Percentiles rank a stretch among this genome's conserved stretches.
Evolutionary conservation across 2,888 invertebrate species (phyloP).

Genomic region (Cantharis flavilabris): DNA sequence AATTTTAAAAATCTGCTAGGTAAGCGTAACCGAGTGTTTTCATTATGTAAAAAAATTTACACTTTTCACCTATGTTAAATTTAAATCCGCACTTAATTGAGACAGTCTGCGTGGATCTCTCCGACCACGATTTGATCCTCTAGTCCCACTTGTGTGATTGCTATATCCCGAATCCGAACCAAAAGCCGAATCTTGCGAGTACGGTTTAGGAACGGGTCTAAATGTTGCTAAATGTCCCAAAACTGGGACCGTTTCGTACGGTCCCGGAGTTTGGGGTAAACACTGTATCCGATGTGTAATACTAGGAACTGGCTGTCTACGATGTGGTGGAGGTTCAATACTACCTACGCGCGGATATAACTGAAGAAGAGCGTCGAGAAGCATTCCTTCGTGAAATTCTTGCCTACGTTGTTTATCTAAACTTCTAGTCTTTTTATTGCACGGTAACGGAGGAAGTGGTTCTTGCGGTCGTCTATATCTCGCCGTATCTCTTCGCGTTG

Average conservation of each 20-base stretch:
- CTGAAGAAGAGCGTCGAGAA: constrained; percentile 73
- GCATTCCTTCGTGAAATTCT: constrained; percentile 80
- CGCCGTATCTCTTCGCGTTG: constrained; percentile 55
- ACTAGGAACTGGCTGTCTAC: constrained; percentile 47
- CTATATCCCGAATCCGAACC: constrained; percentile 87
- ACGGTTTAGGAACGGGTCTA: constrained; percentile 66
- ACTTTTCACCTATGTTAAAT: constrained; percentile 46
- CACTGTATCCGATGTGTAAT: constrained; percentile 55
- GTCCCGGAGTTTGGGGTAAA: constrained; percentile 54
- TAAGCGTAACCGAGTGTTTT: background rate
- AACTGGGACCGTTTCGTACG: constrained; percentile 74
- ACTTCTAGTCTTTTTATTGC: constrained; percentile 60
- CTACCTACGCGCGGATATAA: constrained; percentile 74
- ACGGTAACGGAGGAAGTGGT: constrained; percentile 63
- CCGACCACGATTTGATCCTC: constrained; percentile 51
- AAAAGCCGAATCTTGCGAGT: constrained; percentile 76
- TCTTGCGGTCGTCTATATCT: constrained; percentile 66
- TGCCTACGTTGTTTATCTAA: constrained; percentile 62
- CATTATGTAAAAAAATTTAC: background rate
- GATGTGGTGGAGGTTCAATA: constrained; percentile 58
- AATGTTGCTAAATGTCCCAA: constrained; percentile 66
- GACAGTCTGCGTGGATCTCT: constrained; percentile 53
- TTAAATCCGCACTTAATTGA: constrained; percentile 55
- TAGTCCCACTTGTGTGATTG: constrained; percentile 73
- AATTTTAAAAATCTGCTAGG: background rate